These are phyloP conservation scores for Notiomystis cincta DNA, from an alignment of 2,113 vertebrate species.

Conservation along the genomic window DNA sequence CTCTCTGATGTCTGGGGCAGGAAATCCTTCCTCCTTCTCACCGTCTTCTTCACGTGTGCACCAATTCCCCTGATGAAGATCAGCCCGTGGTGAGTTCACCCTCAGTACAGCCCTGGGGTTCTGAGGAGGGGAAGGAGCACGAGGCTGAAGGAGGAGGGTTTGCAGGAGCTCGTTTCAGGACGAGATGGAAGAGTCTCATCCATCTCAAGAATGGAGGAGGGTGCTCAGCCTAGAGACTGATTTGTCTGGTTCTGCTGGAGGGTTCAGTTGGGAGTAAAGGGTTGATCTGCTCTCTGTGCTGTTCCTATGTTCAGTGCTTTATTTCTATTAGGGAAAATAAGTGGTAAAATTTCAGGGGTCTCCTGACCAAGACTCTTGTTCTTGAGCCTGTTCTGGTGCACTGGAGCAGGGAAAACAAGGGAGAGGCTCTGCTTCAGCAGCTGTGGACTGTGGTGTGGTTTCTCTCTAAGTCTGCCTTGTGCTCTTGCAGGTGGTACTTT, in stretches of 20 bases:
- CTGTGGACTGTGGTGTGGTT: fast-evolving
- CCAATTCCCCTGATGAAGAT: constrained; percentile 97
- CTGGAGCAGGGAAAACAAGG: neutral
- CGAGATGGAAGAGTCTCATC: neutral
- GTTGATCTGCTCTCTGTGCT: neutral
- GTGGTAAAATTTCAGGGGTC: neutral
- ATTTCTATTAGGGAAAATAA: neutral
- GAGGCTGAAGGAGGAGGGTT: neutral
- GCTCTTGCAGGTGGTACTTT: constrained; percentile 87
- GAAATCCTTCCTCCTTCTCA: constrained; percentile 94
- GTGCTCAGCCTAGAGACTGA: neutral
- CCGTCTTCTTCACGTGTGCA: constrained; percentile 95
- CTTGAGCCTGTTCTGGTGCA: neutral
- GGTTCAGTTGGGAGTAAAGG: neutral
- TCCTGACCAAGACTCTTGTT: neutral
- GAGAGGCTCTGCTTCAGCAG: neutral
- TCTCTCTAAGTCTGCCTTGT: neutral
- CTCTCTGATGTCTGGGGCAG: constrained; percentile 96
- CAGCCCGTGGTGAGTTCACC: constrained; percentile 86
- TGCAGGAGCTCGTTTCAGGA: neutral
- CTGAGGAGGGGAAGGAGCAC: neutral
- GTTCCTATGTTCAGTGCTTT: neutral
- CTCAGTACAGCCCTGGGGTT: neutral
- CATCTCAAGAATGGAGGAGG: neutral
- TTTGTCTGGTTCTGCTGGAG: neutral